phyloP scores from a whole-genome alignment of 2,888 invertebrate species.

The Zeuzera pyrina region DNA sequence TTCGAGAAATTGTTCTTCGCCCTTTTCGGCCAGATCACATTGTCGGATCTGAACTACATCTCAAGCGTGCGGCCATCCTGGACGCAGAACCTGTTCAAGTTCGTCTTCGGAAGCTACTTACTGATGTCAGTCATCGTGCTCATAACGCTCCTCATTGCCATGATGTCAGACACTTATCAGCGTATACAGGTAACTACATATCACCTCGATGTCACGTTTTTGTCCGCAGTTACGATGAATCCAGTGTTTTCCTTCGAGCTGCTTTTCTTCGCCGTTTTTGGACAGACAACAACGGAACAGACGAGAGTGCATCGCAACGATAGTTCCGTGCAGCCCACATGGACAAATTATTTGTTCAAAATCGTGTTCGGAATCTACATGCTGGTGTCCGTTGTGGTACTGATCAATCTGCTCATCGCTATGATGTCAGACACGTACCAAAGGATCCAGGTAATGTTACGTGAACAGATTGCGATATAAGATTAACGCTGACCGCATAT shows the following conservation, averaged over 20 bases:
- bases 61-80: conserved; percentile 80
- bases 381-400: conserved; percentile 98
- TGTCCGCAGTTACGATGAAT: conserved; percentile 90
- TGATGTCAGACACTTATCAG: conserved; percentile 99
- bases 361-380: conserved; percentile 94
- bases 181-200: conserved; percentile 92
- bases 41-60: conserved; percentile 86
- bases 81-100: conserved; percentile 90
- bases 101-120: conserved; percentile 97
- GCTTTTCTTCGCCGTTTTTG: conserved; percentile 99
- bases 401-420: conserved; percentile 99
- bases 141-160: conserved; percentile 99
- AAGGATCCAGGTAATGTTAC: conserved; percentile 89
- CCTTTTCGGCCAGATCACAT: conserved; percentile 94
- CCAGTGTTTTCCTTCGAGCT: conserved; percentile 96
- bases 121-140: conserved; percentile 98
- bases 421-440: conserved; percentile 99
- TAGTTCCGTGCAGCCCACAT: conserved; percentile 79
- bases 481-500: conserved; percentile 8
- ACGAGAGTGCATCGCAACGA: conserved; percentile 78
- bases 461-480: conserved; percentile 12
- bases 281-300: conserved; percentile 89
- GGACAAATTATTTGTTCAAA: conserved; percentile 92
- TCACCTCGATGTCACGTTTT: conserved; percentile 32
- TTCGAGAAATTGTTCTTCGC: conserved; percentile 99